Base-by-base conservation (phyloP, 1,140 invertebrate genomes). In the Drosophila lacertosa region DNA sequence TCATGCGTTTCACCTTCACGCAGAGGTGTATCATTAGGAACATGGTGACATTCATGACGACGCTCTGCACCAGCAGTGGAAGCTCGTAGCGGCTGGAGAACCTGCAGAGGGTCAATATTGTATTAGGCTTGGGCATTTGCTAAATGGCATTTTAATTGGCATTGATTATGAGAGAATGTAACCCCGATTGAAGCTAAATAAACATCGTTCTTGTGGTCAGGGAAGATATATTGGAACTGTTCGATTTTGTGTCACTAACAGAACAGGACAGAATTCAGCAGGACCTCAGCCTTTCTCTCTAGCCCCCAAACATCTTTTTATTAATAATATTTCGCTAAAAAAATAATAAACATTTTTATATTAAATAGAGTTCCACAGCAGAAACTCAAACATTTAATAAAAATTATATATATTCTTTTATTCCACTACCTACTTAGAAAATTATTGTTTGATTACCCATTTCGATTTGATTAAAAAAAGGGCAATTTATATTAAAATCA, bases 1-100 rank as follows among this genome's bases (percentile, higher is more conserved):
- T 97, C 91, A 95, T 96, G 91, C 96, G 95, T 82, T 94, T 95
- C 57, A 98, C 95, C 89, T 93, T 94, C 22, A 99, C 96, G 93
- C 98, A 99, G 11, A 99, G 92, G 92, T 98, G 96, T 69, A 99
- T 96, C 96, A 99, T 97, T 18, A 95, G 93, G 90, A 99, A 94
- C 99, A 99, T 99, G 68, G 97, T 96, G 24, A 96, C 90, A 90
- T 98, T 99, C 98, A 99, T 99, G 22, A 99, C 95, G 89, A 99
- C 94, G 93, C 98, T 99, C 94, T 99, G 99, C 53, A 98, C 93
- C 58, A 99, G 93, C 69, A 99, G 92, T 67, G 98, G 98, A 88
- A 96, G 92, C 92, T 99, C 98, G 94, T 98, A 99, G 72, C 94
- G 95, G 92, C 98, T 98, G 48, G 98, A 98, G 95, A 99, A 99